Base-by-base conservation (phyloP, 2,797 vertebrate species). In the Pachyuromys duprasi region DNA sequence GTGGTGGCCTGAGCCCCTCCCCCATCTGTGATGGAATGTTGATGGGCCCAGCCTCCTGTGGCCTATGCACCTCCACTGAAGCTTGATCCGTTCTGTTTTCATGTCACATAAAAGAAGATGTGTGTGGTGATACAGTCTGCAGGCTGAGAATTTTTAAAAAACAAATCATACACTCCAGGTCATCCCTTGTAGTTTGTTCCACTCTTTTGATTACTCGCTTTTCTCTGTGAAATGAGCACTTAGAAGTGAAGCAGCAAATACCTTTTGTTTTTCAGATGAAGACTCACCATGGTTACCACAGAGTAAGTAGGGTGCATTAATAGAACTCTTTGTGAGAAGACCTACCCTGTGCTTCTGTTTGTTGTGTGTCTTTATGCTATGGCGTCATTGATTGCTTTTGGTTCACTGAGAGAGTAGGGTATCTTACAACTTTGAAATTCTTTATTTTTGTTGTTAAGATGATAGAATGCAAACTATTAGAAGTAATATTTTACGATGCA, bases 241-340 rank as follows among this genome's bases (percentile, higher is more conserved):
- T 82, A 69, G 86, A 83, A 83, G 15, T 88, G 67, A 49, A 82
- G 70, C 92, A 15, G 26, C 80, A 7, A 63, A 2, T 75, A 49
- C 28, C 75, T 2, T 81, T 36, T 91, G 28, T 72, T 15, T 94
- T 88, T 96, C 69, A 97, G 97, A 94, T 75, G 67, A 96, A 62
- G 81, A 80, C 39, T 18, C 67, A 39, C 94, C 95, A 94, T 89
- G 82, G 74, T 82, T 80, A 86, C 76, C 95, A 33, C 76, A 89
- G 63, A 96, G 97, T 97, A 93, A 91, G 95, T 89, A 86, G 76
- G n/a, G 31, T 11, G 0, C 87, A 24, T 69, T 63, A 88, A 42
- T 36, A 53, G 69, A 13, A 74, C 45, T 89, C 1, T 22, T 42
- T 20, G 8, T 92, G 18, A 18, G 17, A 28, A 72, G 53, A 18